Evolutionary conservation across 2,888 invertebrate genomes (phyloP).

Genomic region (Parascotia fuliginaria): DNA sequence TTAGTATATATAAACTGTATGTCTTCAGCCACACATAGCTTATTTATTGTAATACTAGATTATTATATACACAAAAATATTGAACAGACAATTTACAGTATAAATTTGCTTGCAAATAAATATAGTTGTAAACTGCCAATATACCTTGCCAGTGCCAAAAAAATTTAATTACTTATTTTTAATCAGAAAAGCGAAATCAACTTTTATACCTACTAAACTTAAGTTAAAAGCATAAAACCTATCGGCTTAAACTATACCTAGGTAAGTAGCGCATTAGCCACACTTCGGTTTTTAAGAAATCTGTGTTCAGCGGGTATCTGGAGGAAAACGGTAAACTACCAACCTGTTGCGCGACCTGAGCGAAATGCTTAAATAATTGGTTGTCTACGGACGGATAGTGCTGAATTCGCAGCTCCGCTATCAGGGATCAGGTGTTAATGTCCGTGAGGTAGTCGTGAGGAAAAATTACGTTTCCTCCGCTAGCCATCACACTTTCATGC

Average conservation of each 20-base stretch:
- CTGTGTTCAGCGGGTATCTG: slow-evolving; percentile 46
- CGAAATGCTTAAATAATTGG: slow-evolving; percentile 78
- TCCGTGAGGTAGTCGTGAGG: slow-evolving; percentile 72
- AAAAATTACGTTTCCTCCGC: slow-evolving; percentile 44
- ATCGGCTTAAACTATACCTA: slow-evolving; percentile 40
- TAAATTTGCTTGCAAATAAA: too few species aligned
- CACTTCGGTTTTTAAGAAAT: slow-evolving; percentile 58
- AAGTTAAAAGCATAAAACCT: slow-evolving; percentile 30
- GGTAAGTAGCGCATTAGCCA: slow-evolving; percentile 50
- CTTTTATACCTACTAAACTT: slow-evolving; percentile 33
- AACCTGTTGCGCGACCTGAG: slow-evolving; percentile 71
- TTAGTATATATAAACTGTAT: too few species aligned
- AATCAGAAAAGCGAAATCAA: slow-evolving; percentile 22
- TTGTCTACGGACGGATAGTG: slow-evolving; percentile 69
- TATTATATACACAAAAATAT: too few species aligned
- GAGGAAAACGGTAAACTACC: slow-evolving; percentile 67
- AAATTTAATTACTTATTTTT: slow-evolving; percentile 14
- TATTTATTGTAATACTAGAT: too few species aligned
- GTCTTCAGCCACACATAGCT: too few species aligned
- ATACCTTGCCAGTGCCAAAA: too few species aligned
- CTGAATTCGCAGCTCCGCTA: slow-evolving; percentile 50
- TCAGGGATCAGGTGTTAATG: slow-evolving; percentile 77
- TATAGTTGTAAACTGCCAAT: too few species aligned
- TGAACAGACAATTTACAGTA: too few species aligned
- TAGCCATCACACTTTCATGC: slow-evolving; percentile 42